Evolutionary conservation across 1,140 invertebrate genomes (phyloP).

Genomic region (Bombus waltoni): DNA sequence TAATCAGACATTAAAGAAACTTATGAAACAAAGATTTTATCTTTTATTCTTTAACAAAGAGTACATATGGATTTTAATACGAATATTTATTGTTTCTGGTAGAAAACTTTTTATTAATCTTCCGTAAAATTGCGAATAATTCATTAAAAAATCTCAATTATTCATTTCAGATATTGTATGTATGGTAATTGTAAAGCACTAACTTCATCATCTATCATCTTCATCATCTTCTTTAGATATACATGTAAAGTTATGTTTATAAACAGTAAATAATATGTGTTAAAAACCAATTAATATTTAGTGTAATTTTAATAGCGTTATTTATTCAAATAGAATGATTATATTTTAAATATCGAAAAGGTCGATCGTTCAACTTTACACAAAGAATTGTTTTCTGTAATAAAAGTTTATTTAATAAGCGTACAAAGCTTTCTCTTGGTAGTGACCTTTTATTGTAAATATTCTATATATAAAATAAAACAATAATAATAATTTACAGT

Average conservation of each 20-base stretch:
- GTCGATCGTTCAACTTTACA: background rate
- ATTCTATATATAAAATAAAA: conserved; percentile 64
- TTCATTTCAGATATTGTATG: background rate
- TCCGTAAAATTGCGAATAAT: background rate
- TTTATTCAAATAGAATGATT: background rate
- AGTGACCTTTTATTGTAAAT: conserved; percentile 64
- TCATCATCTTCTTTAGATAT: background rate
- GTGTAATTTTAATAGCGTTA: background rate
- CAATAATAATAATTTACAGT: conserved; percentile 45
- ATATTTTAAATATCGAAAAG: background rate
- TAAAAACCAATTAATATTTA: background rate
- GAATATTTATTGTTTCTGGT: background rate
- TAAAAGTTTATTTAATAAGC: conserved; percentile 45
- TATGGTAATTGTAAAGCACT: background rate
- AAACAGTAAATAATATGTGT: background rate
- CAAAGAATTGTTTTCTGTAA: background rate
- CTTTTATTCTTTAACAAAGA: too few species aligned
- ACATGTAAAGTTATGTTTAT: background rate
- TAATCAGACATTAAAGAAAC: background rate
- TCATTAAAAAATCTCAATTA: background rate
- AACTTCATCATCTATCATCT: background rate
- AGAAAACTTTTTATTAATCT: background rate
- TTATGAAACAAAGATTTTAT: background rate
- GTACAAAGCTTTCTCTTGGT: conserved; percentile 39
- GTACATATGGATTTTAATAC: background rate